A percentile compares a stretch with the other conserved stretches of the same genome.
Conservation (phyloP, 1,140 invertebrate species). For the Trialeurodes vaporariorum region DNA sequence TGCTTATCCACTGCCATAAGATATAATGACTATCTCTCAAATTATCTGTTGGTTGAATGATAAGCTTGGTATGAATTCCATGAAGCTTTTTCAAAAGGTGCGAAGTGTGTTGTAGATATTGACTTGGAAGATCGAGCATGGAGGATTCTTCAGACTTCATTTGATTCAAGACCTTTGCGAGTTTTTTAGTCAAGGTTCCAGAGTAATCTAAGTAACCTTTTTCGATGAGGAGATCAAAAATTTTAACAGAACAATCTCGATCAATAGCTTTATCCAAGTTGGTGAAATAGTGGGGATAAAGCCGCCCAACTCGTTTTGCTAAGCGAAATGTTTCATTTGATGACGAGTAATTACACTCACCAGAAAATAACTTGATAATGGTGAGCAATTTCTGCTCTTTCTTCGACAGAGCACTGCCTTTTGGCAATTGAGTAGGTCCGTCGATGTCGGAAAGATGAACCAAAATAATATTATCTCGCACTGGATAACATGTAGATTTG, state of each 20-base stretch:
- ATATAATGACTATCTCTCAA: background rate
- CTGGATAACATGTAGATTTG: background rate
- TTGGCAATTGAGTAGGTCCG: background rate
- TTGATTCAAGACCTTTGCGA: background rate
- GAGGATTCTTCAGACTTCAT: background rate
- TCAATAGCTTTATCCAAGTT: background rate
- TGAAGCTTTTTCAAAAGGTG: too few relatives aligned
- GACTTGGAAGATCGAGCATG: background rate
- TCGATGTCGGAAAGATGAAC: background rate
- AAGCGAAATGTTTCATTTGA: background rate
- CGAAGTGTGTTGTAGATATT: too few relatives aligned
- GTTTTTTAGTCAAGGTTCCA: background rate
- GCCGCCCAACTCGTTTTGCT: background rate
- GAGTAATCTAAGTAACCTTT: background rate
- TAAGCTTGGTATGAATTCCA: background rate
- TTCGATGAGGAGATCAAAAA: background rate
- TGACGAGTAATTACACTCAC: background rate
- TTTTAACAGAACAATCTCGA: background rate
- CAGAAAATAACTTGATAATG: background rate
- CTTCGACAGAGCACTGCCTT: background rate
- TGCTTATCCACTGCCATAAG: background rate
- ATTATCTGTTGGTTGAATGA: background rate
- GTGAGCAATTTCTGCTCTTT: background rate
- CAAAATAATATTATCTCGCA: background rate
- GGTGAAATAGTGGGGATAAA: background rate